Base-by-base conservation (phyloP, 2,888 invertebrate genomes). In the Venusia cambrica region DNA sequence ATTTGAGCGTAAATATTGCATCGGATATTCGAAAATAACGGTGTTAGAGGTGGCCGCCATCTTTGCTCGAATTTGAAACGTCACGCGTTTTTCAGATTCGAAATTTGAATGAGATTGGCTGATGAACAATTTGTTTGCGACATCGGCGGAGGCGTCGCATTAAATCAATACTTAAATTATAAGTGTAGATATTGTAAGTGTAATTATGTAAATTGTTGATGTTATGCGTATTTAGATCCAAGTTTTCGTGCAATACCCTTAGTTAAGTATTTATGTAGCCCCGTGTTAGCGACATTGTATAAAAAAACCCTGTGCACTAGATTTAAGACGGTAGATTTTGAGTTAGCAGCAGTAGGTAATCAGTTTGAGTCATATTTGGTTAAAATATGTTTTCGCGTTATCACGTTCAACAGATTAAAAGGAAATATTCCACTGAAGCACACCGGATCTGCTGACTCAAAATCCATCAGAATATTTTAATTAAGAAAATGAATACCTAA, bases 231-330 rank as follows among this genome's bases (percentile, higher is more conserved):
- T 71, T 69, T 70, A 68, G 70, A 50, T 57, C 51, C 57, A 64
- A 70, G 63, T 74, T 80, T 74, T 79, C 77, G 85, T 85, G 85
- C 85, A 85, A 85, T 85, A 85, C 79, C 67, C 67, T 74, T 80
- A 80, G 73, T 84, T 84, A 80, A 83, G 81, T 84, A 41, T 85
- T 84, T 85, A 85, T 83, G 73, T 83, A 84, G 80, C 37, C 57
- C 61, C 64, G 70, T 73, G 70, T 73, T 75, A 73, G 77, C 51
- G 44, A 52, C 54, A 57, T 61, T 84, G 78, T 81, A 78, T 71
- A 81, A 77, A 80, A 63, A 66, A 64, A n/a, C 56, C 58, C 57
- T 51, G 50, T 49, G 49, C 54, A 47, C 46, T 34, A 35, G 27
- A 40, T 37, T 10, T 40, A 43, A 17, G 5, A 6, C 22, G 30